phyloP scores from a whole-genome alignment of 1,140 invertebrate genomes.

The Ceratitis capitata region DNA sequence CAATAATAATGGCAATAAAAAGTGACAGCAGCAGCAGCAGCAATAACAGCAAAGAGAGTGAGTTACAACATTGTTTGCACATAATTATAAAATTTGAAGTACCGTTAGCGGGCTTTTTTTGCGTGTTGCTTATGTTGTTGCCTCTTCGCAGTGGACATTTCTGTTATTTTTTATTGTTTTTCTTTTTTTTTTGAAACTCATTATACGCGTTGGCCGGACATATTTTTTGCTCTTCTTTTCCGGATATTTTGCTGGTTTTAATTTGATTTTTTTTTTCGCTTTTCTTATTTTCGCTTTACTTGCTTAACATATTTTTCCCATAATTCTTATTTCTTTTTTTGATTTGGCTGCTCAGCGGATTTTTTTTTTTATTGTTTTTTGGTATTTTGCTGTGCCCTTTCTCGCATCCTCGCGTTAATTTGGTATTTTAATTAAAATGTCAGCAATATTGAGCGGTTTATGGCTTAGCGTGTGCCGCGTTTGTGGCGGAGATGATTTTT shows the following conservation, averaged over 20 bases:
- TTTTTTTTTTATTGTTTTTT: too few relatives aligned
- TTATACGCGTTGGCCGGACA: background rate
- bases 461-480: background rate
- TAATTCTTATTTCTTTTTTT: background rate
- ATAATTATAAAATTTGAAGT: conserved; percentile 25
- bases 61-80: conserved; percentile 28
- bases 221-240: background rate
- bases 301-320: background rate
- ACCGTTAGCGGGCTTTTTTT: background rate
- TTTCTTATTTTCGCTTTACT: background rate
- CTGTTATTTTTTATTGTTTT: too few relatives aligned
- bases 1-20: background rate
- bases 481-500: background rate
- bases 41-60: too few relatives aligned
- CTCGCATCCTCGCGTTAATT: background rate
- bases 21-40: background rate
- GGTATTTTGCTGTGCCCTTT: background rate
- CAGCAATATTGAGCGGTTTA: conserved; percentile 22
- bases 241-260: background rate
- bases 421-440: conserved; percentile 32
- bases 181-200: background rate
- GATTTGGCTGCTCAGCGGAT: background rate
- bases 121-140: too few relatives aligned
- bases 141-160: background rate
- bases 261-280: background rate